Percentiles rank a stretch among this genome's conserved stretches.
Conservation (phyloP, 2,797 vertebrate genomes). For the Mallotus villosus region DNA sequence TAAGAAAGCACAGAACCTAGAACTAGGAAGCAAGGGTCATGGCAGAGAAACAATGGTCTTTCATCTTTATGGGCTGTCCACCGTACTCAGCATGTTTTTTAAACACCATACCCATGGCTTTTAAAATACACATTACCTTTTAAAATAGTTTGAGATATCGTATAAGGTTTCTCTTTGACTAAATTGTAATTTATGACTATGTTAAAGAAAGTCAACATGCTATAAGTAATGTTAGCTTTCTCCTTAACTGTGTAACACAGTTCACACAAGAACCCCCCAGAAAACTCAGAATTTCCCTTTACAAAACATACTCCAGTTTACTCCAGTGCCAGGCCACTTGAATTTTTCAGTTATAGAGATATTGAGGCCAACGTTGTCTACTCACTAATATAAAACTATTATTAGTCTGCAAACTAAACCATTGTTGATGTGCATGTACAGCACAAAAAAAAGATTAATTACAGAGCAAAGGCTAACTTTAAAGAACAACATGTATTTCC, state of each 20-base stretch:
- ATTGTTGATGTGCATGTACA: too few species aligned
- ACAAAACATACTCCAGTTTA: too few species aligned
- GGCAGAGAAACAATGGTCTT: conserved; percentile 6
- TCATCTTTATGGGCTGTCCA: conserved; percentile 1
- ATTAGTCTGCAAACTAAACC: neutral
- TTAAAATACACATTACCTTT: neutral
- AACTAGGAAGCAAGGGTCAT: conserved; percentile 2
- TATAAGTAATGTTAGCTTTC: too few species aligned
- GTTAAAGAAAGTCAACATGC: too few species aligned
- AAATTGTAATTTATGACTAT: too few species aligned
- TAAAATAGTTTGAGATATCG: neutral
- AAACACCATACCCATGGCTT: neutral
- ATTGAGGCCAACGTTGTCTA: too few species aligned
- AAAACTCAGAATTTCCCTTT: too few species aligned
- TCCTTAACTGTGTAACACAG: too few species aligned
- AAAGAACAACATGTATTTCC: conserved; percentile 51
- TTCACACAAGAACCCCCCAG: too few species aligned
- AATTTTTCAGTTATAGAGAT: too few species aligned
- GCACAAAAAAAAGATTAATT: neutral
- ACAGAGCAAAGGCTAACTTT: conserved; percentile 34
- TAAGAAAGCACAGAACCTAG: conserved; percentile 44
- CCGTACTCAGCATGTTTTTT: neutral
- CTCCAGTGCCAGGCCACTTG: too few species aligned
- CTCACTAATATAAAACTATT: neutral
- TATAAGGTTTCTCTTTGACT: too few species aligned